Conservation (phyloP, 2,113 vertebrate species). For the Campylomormyrus tamandua region DNA sequence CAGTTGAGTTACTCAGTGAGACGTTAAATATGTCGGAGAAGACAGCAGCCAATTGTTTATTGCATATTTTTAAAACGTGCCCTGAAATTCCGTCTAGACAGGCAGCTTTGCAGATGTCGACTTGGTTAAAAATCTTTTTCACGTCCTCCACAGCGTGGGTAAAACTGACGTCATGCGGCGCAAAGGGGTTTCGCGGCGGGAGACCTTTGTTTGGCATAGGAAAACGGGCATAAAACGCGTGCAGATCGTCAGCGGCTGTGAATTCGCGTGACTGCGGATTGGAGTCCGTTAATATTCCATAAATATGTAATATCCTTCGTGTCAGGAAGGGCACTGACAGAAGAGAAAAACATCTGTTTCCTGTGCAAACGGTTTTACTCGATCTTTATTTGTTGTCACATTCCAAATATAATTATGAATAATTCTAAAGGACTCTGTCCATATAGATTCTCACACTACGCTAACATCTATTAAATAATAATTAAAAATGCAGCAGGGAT, state of each 20-base stretch:
- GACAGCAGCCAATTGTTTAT: background rate
- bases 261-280: background rate
- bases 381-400: background rate
- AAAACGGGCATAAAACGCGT: background rate
- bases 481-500: background rate
- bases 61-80: background rate
- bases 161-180: background rate
- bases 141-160: background rate
- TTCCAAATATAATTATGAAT: background rate
- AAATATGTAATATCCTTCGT: background rate
- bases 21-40: background rate
- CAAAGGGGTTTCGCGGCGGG: background rate
- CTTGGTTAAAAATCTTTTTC: background rate
- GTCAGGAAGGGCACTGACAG: background rate
- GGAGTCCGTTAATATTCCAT: background rate
- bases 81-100: background rate
- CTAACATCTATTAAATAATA: background rate
- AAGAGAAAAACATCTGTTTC: background rate
- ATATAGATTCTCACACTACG: background rate
- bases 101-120: background rate
- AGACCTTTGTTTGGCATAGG: background rate
- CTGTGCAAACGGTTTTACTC: background rate
- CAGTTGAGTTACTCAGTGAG: background rate
- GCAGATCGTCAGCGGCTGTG: background rate
- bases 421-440: too few relatives aligned